These are phyloP conservation scores for Pseudochirops cupreus DNA, from an alignment of 2,797 vertebrate species.

Conservation along the genomic window DNA sequence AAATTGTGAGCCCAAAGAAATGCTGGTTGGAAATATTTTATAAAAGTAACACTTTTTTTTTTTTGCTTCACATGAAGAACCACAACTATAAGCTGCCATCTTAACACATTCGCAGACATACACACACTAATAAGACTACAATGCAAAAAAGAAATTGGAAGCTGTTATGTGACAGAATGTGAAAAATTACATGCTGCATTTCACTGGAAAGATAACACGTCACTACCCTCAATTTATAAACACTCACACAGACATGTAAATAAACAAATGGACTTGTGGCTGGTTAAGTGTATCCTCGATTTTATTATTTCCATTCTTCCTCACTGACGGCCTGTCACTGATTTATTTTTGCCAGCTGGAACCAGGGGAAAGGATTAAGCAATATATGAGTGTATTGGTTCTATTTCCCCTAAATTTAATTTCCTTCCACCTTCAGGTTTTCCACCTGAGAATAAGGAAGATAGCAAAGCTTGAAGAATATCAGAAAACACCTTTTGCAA, in stretches of 20 bases:
- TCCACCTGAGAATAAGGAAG: conserved; percentile 56
- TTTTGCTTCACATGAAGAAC: not conserved
- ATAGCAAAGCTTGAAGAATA: conserved; percentile 14
- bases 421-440: conserved; percentile 65
- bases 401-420: conserved; percentile 69
- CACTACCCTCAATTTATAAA: conserved; percentile 54
- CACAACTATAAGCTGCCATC: not conserved
- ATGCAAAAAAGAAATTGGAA: conserved; percentile 26
- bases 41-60: conserved; percentile 4
- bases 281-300: conserved; percentile 22
- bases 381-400: conserved; percentile 61
- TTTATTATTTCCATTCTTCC: conserved; percentile 52
- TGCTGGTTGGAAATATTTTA: conserved; percentile 54
- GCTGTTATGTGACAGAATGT: not conserved
- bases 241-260: conserved; percentile 40
- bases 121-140: conserved; percentile 4
- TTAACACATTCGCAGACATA: not conserved
- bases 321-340: conserved; percentile 23
- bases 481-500: conserved; percentile 49
- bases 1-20: conserved; percentile 39
- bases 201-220: conserved; percentile 53
- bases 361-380: conserved; percentile 72
- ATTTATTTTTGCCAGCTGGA: conserved; percentile 69
- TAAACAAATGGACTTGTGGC: conserved; percentile 29
- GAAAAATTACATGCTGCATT: conserved; percentile 47